Evolutionary conservation across 2,888 invertebrate species (phyloP).

Genomic region (Rotaria sp.): DNA sequence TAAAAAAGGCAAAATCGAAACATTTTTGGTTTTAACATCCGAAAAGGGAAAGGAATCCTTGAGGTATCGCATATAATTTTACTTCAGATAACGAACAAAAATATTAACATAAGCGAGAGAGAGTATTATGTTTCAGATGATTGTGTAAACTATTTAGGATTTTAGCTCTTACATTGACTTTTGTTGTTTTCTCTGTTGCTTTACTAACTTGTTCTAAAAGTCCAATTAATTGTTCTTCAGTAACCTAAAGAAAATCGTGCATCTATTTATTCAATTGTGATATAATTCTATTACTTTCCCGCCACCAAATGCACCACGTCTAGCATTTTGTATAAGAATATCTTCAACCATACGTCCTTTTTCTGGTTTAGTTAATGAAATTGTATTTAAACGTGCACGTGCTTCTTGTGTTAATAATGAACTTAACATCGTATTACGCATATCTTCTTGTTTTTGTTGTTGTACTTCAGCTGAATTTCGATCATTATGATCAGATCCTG

Average conservation of each 20-base stretch:
- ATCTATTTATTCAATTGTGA: background rate
- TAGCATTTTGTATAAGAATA: constrained; percentile 86
- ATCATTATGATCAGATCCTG: background rate
- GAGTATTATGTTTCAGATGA: too few species aligned
- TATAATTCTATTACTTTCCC: constrained; percentile 56
- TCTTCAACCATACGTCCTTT: constrained; percentile 88
- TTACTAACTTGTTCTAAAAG: constrained; percentile 79
- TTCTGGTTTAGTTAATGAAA: constrained; percentile 86
- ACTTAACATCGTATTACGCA: constrained; percentile 77
- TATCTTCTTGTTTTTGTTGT: constrained; percentile 54
- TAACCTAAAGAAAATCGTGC: constrained; percentile 58
- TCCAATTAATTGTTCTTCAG: constrained; percentile 75
- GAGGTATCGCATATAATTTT: too few species aligned
- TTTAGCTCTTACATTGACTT: constrained; percentile 66
- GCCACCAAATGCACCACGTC: constrained; percentile 73
- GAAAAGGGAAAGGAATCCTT: too few species aligned
- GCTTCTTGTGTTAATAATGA: constrained; percentile 89
- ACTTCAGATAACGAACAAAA: too few species aligned
- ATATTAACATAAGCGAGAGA: too few species aligned
- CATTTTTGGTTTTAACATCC: too few species aligned
- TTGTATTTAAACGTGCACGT: constrained; percentile 83
- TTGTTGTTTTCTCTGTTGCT: constrained; percentile 70
- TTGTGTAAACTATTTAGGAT: too few species aligned
- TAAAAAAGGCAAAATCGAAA: too few species aligned
- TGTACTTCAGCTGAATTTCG: constrained; percentile 44